These are phyloP conservation scores for Trialeurodes vaporariorum DNA, from an alignment of 1,140 invertebrate species.

Conservation along the genomic window DNA sequence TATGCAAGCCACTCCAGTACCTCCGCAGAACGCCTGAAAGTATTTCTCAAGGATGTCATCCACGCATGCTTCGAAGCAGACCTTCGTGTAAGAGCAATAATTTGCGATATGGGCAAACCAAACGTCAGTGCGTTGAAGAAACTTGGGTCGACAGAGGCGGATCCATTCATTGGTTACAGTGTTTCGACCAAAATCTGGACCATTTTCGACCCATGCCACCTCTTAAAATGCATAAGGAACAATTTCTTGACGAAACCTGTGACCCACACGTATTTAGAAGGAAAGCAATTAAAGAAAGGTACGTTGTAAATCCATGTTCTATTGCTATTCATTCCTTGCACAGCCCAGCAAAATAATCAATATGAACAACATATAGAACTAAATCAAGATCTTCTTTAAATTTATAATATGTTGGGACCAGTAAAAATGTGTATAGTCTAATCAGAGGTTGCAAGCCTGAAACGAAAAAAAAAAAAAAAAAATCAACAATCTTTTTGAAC, in stretches of 20 bases:
- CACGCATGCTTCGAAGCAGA: background rate
- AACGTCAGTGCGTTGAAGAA: background rate
- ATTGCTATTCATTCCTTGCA: no score
- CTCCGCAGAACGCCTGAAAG: background rate
- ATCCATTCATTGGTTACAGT: background rate
- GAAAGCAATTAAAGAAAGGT: no score
- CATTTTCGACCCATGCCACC: background rate
- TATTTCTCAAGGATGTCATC: conserved; percentile 5
- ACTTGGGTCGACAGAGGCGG: background rate
- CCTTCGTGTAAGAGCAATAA: background rate
- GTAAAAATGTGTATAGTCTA: no score
- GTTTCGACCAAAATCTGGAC: background rate
- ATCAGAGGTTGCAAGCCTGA: no score
- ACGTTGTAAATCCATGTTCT: no score
- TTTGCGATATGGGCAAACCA: background rate
- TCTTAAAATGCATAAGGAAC: background rate
- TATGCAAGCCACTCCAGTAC: background rate
- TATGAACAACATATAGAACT: no score
- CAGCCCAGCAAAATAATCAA: no score
- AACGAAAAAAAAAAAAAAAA: no score
- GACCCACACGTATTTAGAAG: no score
- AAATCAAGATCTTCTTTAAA: no score
- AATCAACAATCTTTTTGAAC: no score
- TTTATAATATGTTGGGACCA: no score
- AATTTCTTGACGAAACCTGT: background rate